Evolutionary conservation across 2,888 invertebrate genomes (phyloP).

Genomic region (Eustalomyia histrio): DNA sequence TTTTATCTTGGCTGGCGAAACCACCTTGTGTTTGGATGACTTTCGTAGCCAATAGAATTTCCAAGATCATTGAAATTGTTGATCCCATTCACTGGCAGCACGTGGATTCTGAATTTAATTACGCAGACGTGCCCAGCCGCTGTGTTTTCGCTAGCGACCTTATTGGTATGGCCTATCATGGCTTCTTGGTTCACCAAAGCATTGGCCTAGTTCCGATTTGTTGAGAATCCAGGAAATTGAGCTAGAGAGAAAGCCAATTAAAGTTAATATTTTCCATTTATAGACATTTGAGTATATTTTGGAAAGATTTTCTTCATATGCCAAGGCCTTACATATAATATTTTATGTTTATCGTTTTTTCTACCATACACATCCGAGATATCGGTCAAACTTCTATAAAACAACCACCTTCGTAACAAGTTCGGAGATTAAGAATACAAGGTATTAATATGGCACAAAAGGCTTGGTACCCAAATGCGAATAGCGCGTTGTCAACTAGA

Average conservation of each 20-base stretch:
- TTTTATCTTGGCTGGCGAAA: too few species aligned
- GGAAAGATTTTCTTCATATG: slow-evolving; percentile 35
- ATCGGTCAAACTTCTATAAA: not conserved
- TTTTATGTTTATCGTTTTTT: slow-evolving; percentile 46
- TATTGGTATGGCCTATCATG: too few species aligned
- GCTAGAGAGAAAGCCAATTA: slow-evolving; percentile 28
- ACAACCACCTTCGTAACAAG: not conserved
- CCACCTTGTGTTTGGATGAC: too few species aligned
- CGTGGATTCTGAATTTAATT: slow-evolving; percentile 48
- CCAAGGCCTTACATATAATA: slow-evolving; percentile 36
- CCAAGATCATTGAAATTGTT: too few species aligned
- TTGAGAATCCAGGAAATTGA: slow-evolving; percentile 21
- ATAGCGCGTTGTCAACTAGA: too few species aligned
- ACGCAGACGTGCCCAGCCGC: slow-evolving; percentile 57
- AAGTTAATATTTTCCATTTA: slow-evolving; percentile 13
- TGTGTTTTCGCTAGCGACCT: too few species aligned
- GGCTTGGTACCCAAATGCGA: too few species aligned
- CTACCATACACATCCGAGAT: not conserved
- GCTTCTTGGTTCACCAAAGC: too few species aligned
- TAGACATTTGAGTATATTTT: not conserved
- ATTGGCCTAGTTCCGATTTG: too few species aligned
- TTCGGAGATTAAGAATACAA: slow-evolving; percentile 12
- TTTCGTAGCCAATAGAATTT: too few species aligned
- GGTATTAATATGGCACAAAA: too few species aligned
- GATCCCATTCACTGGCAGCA: too few species aligned